Conservation (phyloP, 64 coral and sea anemone genomes). For the Dendronephthya gigantea region DNA sequence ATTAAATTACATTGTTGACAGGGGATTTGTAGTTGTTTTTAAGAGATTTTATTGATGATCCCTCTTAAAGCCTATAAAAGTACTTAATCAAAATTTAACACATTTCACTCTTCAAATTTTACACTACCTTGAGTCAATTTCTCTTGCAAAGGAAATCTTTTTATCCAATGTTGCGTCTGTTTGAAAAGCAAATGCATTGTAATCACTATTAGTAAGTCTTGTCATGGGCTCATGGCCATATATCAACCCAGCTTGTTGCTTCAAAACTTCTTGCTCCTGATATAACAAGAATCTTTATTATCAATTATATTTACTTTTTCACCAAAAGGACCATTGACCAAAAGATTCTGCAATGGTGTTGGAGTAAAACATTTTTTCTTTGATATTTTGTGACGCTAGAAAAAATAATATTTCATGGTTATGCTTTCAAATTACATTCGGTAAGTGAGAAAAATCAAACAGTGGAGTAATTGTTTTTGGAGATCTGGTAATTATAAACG, state of each 20-base stretch:
- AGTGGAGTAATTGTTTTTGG: too few species aligned
- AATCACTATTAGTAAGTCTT: too few species aligned
- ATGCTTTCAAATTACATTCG: not conserved
- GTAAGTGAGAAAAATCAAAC: too few species aligned
- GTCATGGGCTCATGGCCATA: too few species aligned
- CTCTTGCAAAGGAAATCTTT: slow-evolving; percentile 62
- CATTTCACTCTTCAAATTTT: not conserved
- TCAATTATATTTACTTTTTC: slow-evolving; percentile 39
- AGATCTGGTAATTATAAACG: too few species aligned
- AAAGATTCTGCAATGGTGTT: slow-evolving; percentile 68
- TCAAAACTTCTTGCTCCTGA: too few species aligned
- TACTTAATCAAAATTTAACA: too few species aligned
- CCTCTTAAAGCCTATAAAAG: too few species aligned
- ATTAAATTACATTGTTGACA: too few species aligned
- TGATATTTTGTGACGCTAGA: slow-evolving; percentile 83
- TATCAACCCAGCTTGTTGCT: too few species aligned
- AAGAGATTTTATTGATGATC: not conserved
- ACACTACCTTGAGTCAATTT: slow-evolving; percentile 57
- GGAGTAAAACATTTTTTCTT: slow-evolving; percentile 80
- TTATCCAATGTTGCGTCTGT: slow-evolving; percentile 70
- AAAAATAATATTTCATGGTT: not conserved
- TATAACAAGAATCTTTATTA: not conserved
- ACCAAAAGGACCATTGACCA: slow-evolving; percentile 78
- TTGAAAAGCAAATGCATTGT: not conserved
- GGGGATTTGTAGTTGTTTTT: too few species aligned